phyloP scores from a whole-genome alignment of 2,797 vertebrate species.

The Acanthornis magna region DNA sequence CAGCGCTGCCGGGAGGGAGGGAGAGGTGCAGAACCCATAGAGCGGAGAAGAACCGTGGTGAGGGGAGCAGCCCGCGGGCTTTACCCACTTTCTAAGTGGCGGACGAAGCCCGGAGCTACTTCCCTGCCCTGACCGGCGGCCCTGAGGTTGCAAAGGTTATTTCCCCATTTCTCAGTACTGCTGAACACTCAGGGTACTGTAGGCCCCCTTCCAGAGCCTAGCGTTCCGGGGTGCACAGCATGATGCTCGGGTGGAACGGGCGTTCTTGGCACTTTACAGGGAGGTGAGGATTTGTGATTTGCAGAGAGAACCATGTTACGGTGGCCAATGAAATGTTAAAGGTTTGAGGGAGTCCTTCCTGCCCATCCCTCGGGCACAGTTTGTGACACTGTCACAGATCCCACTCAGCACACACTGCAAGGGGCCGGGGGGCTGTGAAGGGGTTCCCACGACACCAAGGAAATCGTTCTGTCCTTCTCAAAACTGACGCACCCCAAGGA shows the following conservation, averaged over 20 bases:
- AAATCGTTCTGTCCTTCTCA: slow-evolving; percentile 46
- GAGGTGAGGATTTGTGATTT: neutral
- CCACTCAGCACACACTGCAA: neutral
- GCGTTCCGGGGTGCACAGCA: neutral
- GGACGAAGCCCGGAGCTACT: neutral
- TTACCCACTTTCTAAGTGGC: neutral
- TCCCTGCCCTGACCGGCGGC: neutral
- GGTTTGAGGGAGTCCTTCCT: neutral
- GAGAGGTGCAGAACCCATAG: neutral
- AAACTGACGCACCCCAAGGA: neutral
- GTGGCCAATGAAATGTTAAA: rapidly evolving
- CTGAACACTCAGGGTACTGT: neutral
- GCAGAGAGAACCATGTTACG: neutral
- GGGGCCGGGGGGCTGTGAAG: neutral
- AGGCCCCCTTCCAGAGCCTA: too few relatives aligned
- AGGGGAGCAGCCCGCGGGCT: neutral
- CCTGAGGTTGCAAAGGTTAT: neutral
- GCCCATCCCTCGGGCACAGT: neutral
- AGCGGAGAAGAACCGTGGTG: neutral
- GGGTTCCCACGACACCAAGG: neutral
- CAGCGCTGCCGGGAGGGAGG: neutral
- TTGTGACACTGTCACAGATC: neutral
- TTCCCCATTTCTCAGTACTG: neutral
- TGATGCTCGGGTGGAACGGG: neutral
- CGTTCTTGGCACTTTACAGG: neutral